Evolutionary conservation across 2,888 invertebrate species (phyloP), one percentile per base, ranked within the genome.

Genomic region (Abrostola triplasia): DNA sequence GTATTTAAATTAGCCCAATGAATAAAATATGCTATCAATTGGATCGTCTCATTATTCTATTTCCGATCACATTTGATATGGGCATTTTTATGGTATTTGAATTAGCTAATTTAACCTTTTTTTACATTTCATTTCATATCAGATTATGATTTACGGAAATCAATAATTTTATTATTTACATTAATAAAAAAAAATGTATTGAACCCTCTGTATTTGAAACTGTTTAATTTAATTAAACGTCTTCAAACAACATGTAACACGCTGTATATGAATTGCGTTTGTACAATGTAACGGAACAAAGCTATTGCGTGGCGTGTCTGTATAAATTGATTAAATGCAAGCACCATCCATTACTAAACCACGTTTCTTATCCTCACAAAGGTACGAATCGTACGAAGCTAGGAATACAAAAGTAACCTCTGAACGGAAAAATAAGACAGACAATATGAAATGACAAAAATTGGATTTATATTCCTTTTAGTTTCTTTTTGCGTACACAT

Each of bases 401-500:
- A 70, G 57, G 67, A 60, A 72, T 72, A 72, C 73, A 72, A 67
- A 57, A 68, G 60, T 42, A 54, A 67, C 67, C 67, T 72, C 71
- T 73, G 67, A 72, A 72, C 67, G 63, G 63, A 50, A 67, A 57
- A 72, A 63, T 67, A 71, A 64, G 61, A 66, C 63, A 66, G 50
- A 36, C 47, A 48, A 62, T 40, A 57, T 36, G 52, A 70, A 70
- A 70, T 70, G 58, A 66, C 66, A 63, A 66, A 73, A 73, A 73
- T 73, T 73, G 52, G 66, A 70, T 73, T 70, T 73, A 73, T 73
- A 69, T 73, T 70, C 70, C 63, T 70, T 70, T 70, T 70, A 73
- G 62, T 69, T 63, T 73, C 60, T 67, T 72, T 67, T 72, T 63
- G 49, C 51, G 63, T 60, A 67, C 59, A 62, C 59, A 52, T 58